A percentile compares a stretch with the other conserved stretches of the same genome.
phyloP scores from a whole-genome alignment of 2,113 vertebrate species.

The Oncorhynchus clarkii region DNA sequence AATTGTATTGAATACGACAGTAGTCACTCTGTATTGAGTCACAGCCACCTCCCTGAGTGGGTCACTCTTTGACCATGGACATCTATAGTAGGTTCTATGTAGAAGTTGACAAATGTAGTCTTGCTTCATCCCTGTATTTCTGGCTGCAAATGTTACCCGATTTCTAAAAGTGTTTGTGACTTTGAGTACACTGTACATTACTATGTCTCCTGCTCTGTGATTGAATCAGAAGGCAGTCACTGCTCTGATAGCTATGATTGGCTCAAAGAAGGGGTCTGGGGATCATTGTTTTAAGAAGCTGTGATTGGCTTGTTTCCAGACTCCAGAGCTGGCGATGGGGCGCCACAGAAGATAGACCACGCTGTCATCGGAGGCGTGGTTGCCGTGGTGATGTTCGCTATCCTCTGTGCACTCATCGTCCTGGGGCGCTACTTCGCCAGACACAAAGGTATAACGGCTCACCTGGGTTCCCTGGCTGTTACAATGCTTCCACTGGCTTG shows the following conservation, averaged over 20 bases:
- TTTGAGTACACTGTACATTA: background rate
- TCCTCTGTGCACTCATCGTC: constrained; percentile 97
- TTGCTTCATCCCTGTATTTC: constrained; percentile 22
- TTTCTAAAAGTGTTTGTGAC: background rate
- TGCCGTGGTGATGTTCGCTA: constrained; percentile 96
- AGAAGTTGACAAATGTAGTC: constrained; percentile 9
- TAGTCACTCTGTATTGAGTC: constrained; percentile 5
- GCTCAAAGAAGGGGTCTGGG: background rate
- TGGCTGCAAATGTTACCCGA: background rate
- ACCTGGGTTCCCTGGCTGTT: background rate
- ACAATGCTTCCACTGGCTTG: background rate
- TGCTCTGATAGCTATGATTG: constrained; percentile 16
- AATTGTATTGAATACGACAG: background rate
- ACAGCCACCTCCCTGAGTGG: background rate
- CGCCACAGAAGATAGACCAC: constrained; percentile 91
- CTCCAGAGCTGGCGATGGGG: constrained; percentile 89
- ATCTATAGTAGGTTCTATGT: too few relatives aligned
- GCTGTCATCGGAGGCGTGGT: constrained; percentile 97
- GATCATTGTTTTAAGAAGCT: constrained; percentile 35
- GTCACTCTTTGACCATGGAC: constrained; percentile 24
- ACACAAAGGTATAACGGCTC: constrained; percentile 95
- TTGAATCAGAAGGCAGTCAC: constrained; percentile 26
- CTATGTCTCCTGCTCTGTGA: constrained; percentile 24
- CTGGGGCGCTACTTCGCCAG: constrained; percentile 98
- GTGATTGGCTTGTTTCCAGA: constrained; percentile 76